phyloP scores from a whole-genome alignment of 2,113 vertebrate genomes.

The Montifringilla adamsi region DNA sequence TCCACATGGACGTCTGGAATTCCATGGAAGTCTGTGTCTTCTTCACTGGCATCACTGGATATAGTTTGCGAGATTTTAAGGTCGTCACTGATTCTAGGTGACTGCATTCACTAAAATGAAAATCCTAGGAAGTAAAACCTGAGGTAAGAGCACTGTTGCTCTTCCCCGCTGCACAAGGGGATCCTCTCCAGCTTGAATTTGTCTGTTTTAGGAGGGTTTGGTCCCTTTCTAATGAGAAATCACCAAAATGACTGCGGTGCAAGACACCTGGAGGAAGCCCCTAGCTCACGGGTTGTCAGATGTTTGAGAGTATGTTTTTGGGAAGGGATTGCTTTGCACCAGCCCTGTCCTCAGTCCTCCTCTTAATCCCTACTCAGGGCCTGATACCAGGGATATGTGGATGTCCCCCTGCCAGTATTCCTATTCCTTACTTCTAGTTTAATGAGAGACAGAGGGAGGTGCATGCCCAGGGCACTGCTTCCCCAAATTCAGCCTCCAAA shows the following conservation, averaged over 20 bases:
- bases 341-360: not conserved
- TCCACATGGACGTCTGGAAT: not conserved
- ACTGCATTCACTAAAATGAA: not conserved
- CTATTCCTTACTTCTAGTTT: not conserved
- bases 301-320: not conserved
- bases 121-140: not conserved
- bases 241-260: not conserved
- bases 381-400: not conserved
- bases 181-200: not conserved
- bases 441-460: not conserved
- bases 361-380: not conserved
- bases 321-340: not conserved
- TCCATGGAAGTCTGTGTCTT: not conserved
- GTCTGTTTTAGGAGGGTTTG: not conserved
- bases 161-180: not conserved
- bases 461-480: not conserved
- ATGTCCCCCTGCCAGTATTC: not conserved
- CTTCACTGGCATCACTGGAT: not conserved
- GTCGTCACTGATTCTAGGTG: not conserved
- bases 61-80: not conserved
- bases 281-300: not conserved
- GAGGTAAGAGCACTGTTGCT: not conserved
- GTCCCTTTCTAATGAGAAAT: not conserved
- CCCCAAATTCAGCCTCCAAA: not conserved
- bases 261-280: not conserved